Conservation (phyloP, 2,888 invertebrate species). For the Drosophila melanocephala region DNA sequence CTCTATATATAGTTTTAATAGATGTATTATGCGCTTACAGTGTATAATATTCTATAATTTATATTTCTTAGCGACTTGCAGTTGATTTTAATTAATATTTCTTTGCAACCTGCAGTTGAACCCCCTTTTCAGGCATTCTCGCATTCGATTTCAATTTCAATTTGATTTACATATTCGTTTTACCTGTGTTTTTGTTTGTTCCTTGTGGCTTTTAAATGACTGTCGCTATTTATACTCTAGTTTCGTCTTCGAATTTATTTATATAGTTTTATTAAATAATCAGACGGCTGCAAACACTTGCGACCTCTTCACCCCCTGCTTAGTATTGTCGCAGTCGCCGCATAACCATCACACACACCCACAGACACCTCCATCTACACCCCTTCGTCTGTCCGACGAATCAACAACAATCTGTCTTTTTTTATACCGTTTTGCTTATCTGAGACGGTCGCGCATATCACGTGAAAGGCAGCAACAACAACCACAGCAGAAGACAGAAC, state of each 20-base stretch:
- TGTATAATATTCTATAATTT: not conserved
- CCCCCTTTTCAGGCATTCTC: not conserved
- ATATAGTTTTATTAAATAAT: constrained; percentile 13
- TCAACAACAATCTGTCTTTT: constrained; percentile 42
- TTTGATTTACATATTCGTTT: not conserved
- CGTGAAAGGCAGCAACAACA: constrained; percentile 56
- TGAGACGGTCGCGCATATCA: constrained; percentile 60
- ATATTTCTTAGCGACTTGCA: not conserved
- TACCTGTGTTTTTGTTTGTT: not conserved
- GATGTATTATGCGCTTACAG: not conserved
- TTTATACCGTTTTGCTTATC: constrained; percentile 58
- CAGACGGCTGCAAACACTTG: constrained; percentile 15
- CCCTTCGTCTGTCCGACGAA: constrained; percentile 33
- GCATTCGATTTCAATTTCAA: not conserved
- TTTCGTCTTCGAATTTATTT: constrained; percentile 1
- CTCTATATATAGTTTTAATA: not conserved
- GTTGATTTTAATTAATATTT: not conserved
- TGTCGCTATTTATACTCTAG: not conserved
- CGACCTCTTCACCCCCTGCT: not conserved
- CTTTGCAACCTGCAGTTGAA: not conserved
- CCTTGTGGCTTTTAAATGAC: not conserved
- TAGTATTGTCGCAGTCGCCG: constrained; percentile 3
- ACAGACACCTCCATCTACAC: not conserved
- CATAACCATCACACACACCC: constrained; percentile 14
- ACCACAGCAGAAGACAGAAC: constrained; percentile 19